These are phyloP conservation scores for Drosophila atripex DNA, from an alignment of 2,888 invertebrate genomes.

Conservation along the genomic window DNA sequence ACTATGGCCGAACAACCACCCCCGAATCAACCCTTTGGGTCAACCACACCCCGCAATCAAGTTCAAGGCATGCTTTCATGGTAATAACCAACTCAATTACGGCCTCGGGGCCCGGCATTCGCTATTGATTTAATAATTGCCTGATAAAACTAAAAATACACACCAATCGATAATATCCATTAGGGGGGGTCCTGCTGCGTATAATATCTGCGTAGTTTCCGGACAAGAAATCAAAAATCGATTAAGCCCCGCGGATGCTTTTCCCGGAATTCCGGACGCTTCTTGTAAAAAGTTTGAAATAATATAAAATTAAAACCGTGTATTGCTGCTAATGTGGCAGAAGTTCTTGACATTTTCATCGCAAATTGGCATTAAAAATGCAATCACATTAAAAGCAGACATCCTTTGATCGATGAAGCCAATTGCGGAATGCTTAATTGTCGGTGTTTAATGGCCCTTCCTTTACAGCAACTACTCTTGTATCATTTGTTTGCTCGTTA, in stretches of 20 bases:
- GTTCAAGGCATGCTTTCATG: slow-evolving; percentile 57
- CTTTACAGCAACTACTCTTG: not conserved
- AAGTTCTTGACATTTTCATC: slow-evolving; percentile 31
- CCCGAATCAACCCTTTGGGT: slow-evolving; percentile 38
- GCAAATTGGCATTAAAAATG: slow-evolving; percentile 43
- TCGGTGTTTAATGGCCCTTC: slow-evolving; percentile 18
- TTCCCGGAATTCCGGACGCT: not conserved
- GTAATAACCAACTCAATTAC: slow-evolving; percentile 44
- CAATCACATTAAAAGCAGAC: slow-evolving; percentile 36
- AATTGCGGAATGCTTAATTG: slow-evolving; percentile 45
- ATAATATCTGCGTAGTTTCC: slow-evolving; percentile 26
- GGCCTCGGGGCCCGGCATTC: not conserved
- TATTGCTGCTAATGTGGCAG: slow-evolving; percentile 34
- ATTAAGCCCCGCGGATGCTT: slow-evolving; percentile 51
- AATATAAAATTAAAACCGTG: slow-evolving; percentile 27
- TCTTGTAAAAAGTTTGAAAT: slow-evolving; percentile 28
- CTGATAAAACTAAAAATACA: slow-evolving; percentile 40
- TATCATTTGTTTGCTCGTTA: slow-evolving; percentile 18
- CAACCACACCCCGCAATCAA: slow-evolving; percentile 39
- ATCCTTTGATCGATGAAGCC: slow-evolving; percentile 39
- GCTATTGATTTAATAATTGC: slow-evolving; percentile 44
- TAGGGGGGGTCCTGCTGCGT: slow-evolving; percentile 13
- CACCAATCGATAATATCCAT: slow-evolving; percentile 40
- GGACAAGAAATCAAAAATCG: slow-evolving; percentile 73
- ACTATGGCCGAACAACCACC: slow-evolving; percentile 17